These are phyloP conservation scores for Mormyrus hasselquistii DNA, from an alignment of 2,797 vertebrate species.

Conservation along the genomic window DNA sequence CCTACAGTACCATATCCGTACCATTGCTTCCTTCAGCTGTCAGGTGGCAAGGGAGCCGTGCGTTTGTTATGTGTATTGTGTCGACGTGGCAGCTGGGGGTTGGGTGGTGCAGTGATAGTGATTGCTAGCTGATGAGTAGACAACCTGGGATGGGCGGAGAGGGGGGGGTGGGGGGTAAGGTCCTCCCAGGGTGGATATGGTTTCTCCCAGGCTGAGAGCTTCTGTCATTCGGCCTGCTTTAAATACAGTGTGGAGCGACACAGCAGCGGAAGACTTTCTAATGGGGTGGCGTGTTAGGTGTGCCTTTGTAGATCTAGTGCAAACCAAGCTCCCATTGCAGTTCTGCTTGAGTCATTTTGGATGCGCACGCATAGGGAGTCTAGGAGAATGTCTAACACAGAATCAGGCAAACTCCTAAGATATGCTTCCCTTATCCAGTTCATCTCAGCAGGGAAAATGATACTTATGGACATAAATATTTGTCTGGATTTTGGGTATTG, in stretches of 20 bases:
- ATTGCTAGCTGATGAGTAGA: background rate
- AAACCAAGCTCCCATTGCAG: background rate
- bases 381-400: background rate
- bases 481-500: background rate
- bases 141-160: background rate
- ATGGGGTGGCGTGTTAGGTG: background rate
- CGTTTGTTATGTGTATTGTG: constrained; percentile 20
- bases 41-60: background rate
- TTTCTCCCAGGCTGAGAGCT: constrained; percentile 11
- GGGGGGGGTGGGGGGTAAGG: too few relatives aligned
- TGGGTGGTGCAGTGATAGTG: background rate
- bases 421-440: background rate
- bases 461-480: background rate
- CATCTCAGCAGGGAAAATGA: background rate
- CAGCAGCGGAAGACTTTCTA: background rate
- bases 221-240: background rate
- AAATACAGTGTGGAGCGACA: background rate
- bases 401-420: background rate
- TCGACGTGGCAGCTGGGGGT: background rate
- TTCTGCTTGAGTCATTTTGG: background rate
- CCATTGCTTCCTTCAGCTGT: background rate
- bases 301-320: background rate
- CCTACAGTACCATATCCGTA: background rate
- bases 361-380: background rate
- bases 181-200: background rate